Evolutionary conservation across 2,797 vertebrate species (phyloP), one percentile per base, ranked within the genome.

Genomic region (Rhodeus uyekii): DNA sequence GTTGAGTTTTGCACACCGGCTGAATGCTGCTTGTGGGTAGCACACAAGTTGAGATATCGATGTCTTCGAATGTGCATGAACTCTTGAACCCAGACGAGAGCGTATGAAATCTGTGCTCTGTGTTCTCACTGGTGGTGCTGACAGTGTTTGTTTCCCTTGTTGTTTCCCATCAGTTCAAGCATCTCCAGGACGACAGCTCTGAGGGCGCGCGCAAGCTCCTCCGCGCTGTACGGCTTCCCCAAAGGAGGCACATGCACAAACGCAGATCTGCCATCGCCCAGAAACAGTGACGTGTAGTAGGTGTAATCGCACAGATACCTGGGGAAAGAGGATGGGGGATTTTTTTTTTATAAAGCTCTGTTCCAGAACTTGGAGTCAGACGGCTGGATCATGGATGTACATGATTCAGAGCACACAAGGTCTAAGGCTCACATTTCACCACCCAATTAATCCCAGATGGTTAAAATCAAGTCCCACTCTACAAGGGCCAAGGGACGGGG

Each of bases 251-350:
- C 98, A 0, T 99, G 98, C 14, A 99, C 90, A 0, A 99, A 99
- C 0, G 96, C 96, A 0, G 96, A 94, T 46, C 89, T 93, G 3
- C 98, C 96, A 0, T 90, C 89, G 44, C 97, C 96, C 92, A 96
- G 94, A 91, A 96, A 95, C 79, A 99, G 86, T 6, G 98, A 99
- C 0, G 92, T 96, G 91, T 99, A 99, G 91, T 99, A 99, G 61
- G 96, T 96, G 93, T 97, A 99, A 90, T 99, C 98, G 74, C 98
- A 99, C 4, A 99, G 95, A 91, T 99, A 99, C 86, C 98, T 99
- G 86, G 6, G 5, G 65, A 76, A 22, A 9, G 71, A 53, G 50
- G 50, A n/a, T 10, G 50, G 50, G 48, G 5, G 14, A 46, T 46
- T 46, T 44, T 44, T 1, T 13, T 44, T 44, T 14, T 44, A 44